Conservation (phyloP, 2,888 invertebrate genomes). For the Erynnis tages region DNA sequence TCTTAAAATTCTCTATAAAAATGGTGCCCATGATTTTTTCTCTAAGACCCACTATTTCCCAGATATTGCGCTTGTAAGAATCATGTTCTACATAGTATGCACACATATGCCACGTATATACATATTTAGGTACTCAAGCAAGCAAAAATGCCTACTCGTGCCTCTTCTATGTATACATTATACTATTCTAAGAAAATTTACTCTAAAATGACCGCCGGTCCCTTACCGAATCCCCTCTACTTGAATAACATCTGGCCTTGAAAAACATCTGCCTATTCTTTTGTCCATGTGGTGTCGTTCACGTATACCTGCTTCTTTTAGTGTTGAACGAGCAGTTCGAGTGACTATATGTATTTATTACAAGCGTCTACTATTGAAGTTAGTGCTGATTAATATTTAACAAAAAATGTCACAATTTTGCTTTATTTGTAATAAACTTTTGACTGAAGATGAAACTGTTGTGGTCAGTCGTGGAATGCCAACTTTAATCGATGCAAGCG, state of each 20-base stretch:
- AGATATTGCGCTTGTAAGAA: too few relatives aligned
- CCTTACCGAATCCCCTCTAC: too few relatives aligned
- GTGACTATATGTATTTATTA: background rate
- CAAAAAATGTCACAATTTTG: slow-evolving; percentile 29
- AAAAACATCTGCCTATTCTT: too few relatives aligned
- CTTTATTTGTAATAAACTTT: slow-evolving; percentile 6
- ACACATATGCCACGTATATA: slow-evolving; percentile 12
- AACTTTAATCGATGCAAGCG: slow-evolving; percentile 29
- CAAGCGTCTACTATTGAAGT: slow-evolving; percentile 20
- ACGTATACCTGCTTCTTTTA: slow-evolving; percentile 24
- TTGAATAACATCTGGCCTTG: too few relatives aligned
- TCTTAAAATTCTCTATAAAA: slow-evolving; percentile 8
- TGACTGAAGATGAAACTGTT: slow-evolving; percentile 13
- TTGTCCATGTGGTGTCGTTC: too few relatives aligned
- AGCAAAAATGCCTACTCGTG: slow-evolving; percentile 10
- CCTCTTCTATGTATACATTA: too few relatives aligned
- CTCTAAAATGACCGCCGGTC: too few relatives aligned
- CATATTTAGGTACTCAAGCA: slow-evolving; percentile 8
- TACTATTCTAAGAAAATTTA: too few relatives aligned
- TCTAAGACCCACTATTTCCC: too few relatives aligned
- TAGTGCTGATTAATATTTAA: slow-evolving; percentile 14
- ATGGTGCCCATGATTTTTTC: slow-evolving; percentile 3
- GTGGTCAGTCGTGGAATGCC: slow-evolving; percentile 29
- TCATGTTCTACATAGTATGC: slow-evolving; percentile 1
- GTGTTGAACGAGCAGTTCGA: background rate